These are phyloP conservation scores for Antheraea assamensis DNA, from an alignment of 2,888 invertebrate species.

Conservation along the genomic window DNA sequence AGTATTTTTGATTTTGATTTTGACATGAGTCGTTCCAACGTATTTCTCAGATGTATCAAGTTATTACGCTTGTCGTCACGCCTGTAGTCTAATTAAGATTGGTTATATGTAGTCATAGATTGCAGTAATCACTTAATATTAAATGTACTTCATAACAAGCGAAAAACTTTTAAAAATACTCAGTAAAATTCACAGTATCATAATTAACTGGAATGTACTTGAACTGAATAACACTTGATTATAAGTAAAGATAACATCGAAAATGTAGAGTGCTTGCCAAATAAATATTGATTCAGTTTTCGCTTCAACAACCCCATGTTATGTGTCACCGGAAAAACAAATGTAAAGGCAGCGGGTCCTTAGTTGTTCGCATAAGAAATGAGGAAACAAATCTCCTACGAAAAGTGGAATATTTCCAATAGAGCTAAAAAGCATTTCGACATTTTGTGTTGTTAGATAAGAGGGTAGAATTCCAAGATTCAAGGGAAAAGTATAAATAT, in stretches of 20 bases:
- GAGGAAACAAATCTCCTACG: background rate
- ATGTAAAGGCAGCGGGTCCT: background rate
- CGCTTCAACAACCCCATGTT: background rate
- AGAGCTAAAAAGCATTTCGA: background rate
- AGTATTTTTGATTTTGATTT: too few relatives aligned
- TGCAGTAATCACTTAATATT: too few relatives aligned
- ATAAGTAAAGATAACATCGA: slow-evolving; percentile 7
- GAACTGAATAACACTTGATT: background rate
- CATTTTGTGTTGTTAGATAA: background rate
- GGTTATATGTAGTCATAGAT: too few relatives aligned
- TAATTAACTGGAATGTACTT: background rate
- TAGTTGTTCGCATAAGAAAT: slow-evolving; percentile 8
- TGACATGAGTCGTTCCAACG: too few relatives aligned
- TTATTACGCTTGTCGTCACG: too few relatives aligned
- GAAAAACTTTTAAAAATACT: too few relatives aligned
- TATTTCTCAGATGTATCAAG: too few relatives aligned
- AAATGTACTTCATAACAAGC: too few relatives aligned
- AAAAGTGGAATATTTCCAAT: background rate
- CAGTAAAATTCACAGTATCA: background rate
- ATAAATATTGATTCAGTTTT: background rate
- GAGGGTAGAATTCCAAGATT: background rate
- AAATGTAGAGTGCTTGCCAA: background rate
- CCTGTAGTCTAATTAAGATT: too few relatives aligned
- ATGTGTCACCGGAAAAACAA: slow-evolving; percentile 3
- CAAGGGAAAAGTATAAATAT: background rate